Base-by-base conservation (phyloP, 1,140 invertebrate genomes). In the Drosophila setifemur region DNA sequence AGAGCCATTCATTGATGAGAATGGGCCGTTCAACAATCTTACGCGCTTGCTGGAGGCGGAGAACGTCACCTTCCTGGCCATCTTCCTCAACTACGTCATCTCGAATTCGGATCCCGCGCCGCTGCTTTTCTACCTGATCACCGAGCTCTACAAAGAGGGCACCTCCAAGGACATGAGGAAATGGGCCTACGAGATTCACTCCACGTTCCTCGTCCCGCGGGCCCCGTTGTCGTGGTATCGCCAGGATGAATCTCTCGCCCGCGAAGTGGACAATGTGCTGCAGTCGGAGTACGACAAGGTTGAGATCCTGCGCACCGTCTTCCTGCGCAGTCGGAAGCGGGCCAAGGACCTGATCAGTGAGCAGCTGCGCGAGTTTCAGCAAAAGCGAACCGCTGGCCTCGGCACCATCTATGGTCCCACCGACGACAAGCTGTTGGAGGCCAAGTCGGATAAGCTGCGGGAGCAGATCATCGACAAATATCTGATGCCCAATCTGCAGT, bases 171-270 rank as follows among this genome's bases (percentile, higher is more conserved):
- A 98, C 87, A 92, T 99, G 93, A 94, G 96, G 50, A 97, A 97
- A 90, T 99, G 97, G 97, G 97, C 97, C 21, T 99, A 98, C 92
- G 98, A 99, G 92, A 98, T 99, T 83, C 97, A 98, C 91, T 98
- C 98, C 49, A 97, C 96, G 83, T 99, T 99, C 92, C 92, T 99
- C 54, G 96, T 97, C 77, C 96, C 97, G 78, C 94, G 95, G 83
- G 97, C 97, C 72, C 96, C 96, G 37, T 91, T 98, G 72, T 94
- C 95, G 79, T 91, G 98, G 54, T 95, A 93, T 61, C 95, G 96
- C 70, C 95, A 97, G 35, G 96, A 97, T 81, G 96, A 97, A 18
- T 70, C 81, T 0, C 93, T 97, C 89, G 95, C 96, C 7, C 93
- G 95, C 61, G 96, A 97, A 92, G 97, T 98, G 40, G 96, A 97